Evolutionary conservation across 64 coral and sea anemone genomes (phyloP).

Genomic region (Pocillopora damicornis): DNA sequence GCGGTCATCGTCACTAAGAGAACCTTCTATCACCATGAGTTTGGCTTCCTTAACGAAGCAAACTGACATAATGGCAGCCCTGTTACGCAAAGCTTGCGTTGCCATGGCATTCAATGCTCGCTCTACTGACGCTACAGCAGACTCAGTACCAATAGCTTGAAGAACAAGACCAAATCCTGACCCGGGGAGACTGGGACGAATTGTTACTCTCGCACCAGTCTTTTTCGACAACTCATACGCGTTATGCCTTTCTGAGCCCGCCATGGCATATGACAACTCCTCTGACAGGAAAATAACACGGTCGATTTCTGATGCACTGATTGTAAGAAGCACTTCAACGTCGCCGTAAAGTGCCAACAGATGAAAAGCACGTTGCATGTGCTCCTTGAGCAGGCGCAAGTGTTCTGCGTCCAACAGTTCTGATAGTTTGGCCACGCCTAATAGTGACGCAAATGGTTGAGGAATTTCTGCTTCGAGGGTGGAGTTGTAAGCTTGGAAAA

Average conservation of each 20-base stretch:
- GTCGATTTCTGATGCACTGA: constrained; percentile 66
- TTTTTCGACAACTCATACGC: constrained; percentile 57
- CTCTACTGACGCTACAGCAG: constrained; percentile 72
- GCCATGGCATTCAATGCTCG: constrained; percentile 69
- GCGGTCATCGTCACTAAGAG: constrained; percentile 70
- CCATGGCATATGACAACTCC: constrained; percentile 66
- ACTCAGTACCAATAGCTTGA: constrained; percentile 78
- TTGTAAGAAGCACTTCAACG: constrained; percentile 54
- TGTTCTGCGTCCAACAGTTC: constrained; percentile 63
- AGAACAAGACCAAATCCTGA: constrained; percentile 66
- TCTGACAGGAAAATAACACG: constrained; percentile 59
- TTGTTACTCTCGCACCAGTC: constrained; percentile 88
- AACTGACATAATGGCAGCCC: constrained; percentile 67
- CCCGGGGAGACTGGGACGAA: constrained; percentile 61
- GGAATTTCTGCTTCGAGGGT: constrained; percentile 62
- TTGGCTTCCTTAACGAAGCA: constrained; percentile 92
- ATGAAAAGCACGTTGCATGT: constrained; percentile 89
- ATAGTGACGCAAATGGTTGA: constrained; percentile 56
- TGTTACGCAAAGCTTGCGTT: constrained; percentile 53
- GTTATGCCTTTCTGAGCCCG: constrained; percentile 73
- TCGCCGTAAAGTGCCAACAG: constrained; percentile 81
- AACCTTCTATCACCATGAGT: constrained; percentile 79
- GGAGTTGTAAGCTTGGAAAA: constrained; percentile 62
- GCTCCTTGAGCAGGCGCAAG: constrained; percentile 63
- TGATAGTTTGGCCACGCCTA: constrained; percentile 46